Evolutionary conservation across 2,113 vertebrate species (phyloP).

Genomic region (Promerops cafer): DNA sequence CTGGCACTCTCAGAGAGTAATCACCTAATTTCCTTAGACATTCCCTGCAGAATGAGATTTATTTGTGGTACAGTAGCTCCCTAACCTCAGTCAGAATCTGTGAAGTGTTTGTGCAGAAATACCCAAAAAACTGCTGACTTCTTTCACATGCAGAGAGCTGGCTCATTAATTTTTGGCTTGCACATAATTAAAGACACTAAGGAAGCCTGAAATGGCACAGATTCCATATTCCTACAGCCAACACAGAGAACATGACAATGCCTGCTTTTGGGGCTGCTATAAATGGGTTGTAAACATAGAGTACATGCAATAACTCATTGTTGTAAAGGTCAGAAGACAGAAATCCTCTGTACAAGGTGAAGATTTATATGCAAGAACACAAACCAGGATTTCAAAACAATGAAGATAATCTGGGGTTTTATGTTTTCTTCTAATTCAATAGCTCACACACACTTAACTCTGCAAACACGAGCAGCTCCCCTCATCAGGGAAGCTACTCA

Average conservation of each 20-base stretch:
- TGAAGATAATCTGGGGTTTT: not conserved
- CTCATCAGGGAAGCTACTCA: not conserved
- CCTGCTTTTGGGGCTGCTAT: not conserved
- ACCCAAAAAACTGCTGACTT: constrained; percentile 15
- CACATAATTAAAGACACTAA: not conserved
- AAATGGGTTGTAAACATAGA: not conserved
- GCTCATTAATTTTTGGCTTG: constrained; percentile 24
- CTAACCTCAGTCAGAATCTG: constrained; percentile 12
- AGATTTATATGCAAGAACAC: not conserved
- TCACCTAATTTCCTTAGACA: constrained; percentile 27
- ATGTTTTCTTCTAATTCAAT: not conserved
- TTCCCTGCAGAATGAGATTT: constrained; percentile 8
- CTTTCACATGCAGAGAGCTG: not conserved
- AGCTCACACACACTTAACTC: not conserved
- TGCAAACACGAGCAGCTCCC: not conserved
- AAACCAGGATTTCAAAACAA: not conserved
- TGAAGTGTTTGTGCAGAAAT: not conserved
- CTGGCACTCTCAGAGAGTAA: not conserved
- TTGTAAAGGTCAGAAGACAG: not conserved
- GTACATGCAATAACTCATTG: not conserved
- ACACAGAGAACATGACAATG: not conserved
- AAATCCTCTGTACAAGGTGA: not conserved
- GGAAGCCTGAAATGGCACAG: not conserved
- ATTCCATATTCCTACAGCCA: not conserved
- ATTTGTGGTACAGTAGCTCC: constrained; percentile 18